These are phyloP conservation scores for Alethe castanea DNA, from an alignment of 2,113 vertebrate genomes.

Conservation along the genomic window DNA sequence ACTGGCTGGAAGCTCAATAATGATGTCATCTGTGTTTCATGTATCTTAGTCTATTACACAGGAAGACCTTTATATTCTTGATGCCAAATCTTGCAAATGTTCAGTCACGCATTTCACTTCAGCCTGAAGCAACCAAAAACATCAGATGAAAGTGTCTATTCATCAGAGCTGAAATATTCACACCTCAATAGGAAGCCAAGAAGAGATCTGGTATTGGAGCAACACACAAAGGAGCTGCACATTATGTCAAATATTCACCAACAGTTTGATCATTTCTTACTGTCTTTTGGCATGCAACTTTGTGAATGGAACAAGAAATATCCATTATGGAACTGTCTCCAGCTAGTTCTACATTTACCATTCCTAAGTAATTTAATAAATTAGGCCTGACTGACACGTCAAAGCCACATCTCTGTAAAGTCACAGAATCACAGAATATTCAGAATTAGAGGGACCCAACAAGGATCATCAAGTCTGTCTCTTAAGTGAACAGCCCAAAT, in stretches of 20 bases:
- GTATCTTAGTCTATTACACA: not conserved
- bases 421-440: not conserved
- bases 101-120: not conserved
- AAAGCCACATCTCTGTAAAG: not conserved
- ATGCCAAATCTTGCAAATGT: not conserved
- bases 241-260: not conserved
- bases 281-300: not conserved
- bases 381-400: not conserved
- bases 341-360: not conserved
- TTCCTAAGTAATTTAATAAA: not conserved
- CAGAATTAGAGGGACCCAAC: not conserved
- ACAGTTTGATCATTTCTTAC: not conserved
- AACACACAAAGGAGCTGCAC: not conserved
- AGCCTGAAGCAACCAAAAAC: not conserved
- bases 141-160: not conserved
- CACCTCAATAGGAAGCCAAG: not conserved
- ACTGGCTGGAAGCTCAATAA: not conserved
- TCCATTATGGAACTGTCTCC: not conserved
- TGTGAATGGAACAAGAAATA: slow-evolving; percentile 1
- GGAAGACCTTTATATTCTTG: not conserved
- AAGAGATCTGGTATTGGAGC: not conserved
- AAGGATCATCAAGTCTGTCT: not conserved
- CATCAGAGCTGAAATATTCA: slow-evolving; percentile 6
- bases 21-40: not conserved
- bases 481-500: too few species aligned